Evolutionary conservation across 1,140 invertebrate species (phyloP), one percentile per base, ranked within the genome.

Genomic region (Diploscapter pachys): DNA sequence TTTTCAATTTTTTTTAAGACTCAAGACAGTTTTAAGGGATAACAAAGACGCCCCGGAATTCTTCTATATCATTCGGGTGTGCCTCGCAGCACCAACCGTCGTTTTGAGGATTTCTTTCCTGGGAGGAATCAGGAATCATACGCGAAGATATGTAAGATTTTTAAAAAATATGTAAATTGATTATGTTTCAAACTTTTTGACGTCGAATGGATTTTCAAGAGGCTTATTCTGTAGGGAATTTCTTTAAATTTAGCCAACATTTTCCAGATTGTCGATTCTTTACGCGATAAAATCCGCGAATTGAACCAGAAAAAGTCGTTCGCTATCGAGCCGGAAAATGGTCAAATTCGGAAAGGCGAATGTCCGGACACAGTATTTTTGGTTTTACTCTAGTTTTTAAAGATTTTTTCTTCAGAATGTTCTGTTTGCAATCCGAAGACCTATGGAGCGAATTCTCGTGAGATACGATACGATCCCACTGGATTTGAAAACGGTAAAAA

Each of bases 61-160:
- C 66, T 93, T 92, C 86, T 93, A 90, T 81, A 86, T 93, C 11
- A 89, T 93, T 70, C 88, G 91, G 61, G 88, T 92, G 2, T 90
- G 89, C 52, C 90, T 90, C 9, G 92, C 92, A 79, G 89, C 91
- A n/a, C 90, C 92, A 2, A 92, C 90, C 86, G 88, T 92, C 55
- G 90, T 92, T 2, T 86, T 93, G 3, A 89, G 91, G 75, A 86
- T 93, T n/a, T 92, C 91, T 1, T 93, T 93, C 86, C 88, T 91
- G 3, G 91, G 90, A 49, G 91, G 91, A 3, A 91, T 91, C 5
- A 90, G 90, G 13, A 90, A 85, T 57, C 81, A 90, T 4, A 86
- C 91, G 73, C 88, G 91, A 78, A 87, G 90, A 78, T 84, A 86
- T 52, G 49, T 73, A 6, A 50, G 52, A 52, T 55, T 68, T 5